Evolutionary conservation across 2,888 invertebrate species (phyloP).

Genomic region (Erebia ligea): DNA sequence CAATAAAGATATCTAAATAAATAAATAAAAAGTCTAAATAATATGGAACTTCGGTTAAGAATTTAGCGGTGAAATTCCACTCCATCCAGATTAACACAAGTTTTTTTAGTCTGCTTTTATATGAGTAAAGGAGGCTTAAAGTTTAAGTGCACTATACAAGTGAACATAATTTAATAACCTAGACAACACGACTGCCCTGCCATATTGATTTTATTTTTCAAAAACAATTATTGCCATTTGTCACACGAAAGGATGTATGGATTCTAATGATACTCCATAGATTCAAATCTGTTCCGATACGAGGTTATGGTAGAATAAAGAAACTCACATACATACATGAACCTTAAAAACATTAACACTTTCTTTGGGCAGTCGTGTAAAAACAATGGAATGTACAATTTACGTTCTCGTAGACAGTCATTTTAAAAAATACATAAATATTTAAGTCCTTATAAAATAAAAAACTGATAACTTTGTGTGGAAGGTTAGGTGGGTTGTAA

Average conservation of each 20-base stretch:
- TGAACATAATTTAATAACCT: too few relatives aligned
- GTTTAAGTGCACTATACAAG: background rate
- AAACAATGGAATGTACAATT: constrained; percentile 18
- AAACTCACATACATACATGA: too few relatives aligned
- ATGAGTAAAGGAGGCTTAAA: background rate
- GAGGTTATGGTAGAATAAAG: too few relatives aligned
- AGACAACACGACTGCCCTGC: too few relatives aligned
- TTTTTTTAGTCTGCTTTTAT: background rate
- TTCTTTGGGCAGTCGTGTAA: background rate
- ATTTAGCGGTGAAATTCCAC: background rate
- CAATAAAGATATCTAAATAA: too few relatives aligned
- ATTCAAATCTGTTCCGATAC: too few relatives aligned
- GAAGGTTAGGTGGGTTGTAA: constrained; percentile 25
- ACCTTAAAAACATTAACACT: too few relatives aligned
- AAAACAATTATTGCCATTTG: too few relatives aligned
- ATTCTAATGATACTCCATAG: too few relatives aligned
- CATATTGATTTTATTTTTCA: too few relatives aligned
- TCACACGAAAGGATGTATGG: too few relatives aligned
- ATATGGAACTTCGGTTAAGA: background rate
- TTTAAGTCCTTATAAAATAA: constrained; percentile 21
- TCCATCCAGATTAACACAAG: background rate
- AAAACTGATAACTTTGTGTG: constrained; percentile 14
- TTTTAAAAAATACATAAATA: constrained; percentile 9
- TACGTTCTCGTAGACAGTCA: background rate
- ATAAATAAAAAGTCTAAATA: background rate